phyloP scores from a whole-genome alignment of 2,113 vertebrate genomes.

The Excalfactoria chinensis region DNA sequence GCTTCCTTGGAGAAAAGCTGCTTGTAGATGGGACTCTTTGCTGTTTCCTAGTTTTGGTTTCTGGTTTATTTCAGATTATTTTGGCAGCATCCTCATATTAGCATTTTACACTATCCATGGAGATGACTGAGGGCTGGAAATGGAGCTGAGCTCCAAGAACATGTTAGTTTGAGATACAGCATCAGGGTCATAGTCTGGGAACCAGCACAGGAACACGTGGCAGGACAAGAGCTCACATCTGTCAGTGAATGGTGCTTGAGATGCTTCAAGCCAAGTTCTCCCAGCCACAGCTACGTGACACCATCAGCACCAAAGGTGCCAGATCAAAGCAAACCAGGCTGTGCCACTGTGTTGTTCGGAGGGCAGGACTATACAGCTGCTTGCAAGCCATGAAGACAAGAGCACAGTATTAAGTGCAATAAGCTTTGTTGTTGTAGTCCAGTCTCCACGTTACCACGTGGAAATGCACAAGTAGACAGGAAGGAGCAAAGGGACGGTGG shows the following conservation, averaged over 20 bases:
- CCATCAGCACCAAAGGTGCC: not conserved
- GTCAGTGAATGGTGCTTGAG: not conserved
- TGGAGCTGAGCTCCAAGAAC: not conserved
- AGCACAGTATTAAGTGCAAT: accelerated
- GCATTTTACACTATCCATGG: not conserved
- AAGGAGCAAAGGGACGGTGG: not conserved
- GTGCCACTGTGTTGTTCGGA: not conserved
- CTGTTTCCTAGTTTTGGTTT: slow-evolving; percentile 9
- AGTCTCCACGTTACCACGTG: accelerated
- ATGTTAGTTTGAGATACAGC: slow-evolving; percentile 6
- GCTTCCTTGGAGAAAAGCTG: not conserved
- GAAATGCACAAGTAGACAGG: accelerated
- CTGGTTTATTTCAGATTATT: slow-evolving; percentile 47
- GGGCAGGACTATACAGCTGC: not conserved
- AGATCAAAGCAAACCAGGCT: not conserved
- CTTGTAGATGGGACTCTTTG: not conserved
- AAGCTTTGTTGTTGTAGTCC: not conserved
- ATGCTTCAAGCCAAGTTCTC: not conserved
- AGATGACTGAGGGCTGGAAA: not conserved
- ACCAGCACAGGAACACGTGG: not conserved
- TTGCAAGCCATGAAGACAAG: not conserved
- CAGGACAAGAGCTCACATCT: not conserved
- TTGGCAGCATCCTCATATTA: slow-evolving; percentile 20
- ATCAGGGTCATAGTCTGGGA: not conserved
- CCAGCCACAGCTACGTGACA: not conserved